A percentile compares a stretch with the other conserved stretches of the same genome.
Conservation (phyloP, 2,888 invertebrate species). For the Colletes collaris region DNA sequence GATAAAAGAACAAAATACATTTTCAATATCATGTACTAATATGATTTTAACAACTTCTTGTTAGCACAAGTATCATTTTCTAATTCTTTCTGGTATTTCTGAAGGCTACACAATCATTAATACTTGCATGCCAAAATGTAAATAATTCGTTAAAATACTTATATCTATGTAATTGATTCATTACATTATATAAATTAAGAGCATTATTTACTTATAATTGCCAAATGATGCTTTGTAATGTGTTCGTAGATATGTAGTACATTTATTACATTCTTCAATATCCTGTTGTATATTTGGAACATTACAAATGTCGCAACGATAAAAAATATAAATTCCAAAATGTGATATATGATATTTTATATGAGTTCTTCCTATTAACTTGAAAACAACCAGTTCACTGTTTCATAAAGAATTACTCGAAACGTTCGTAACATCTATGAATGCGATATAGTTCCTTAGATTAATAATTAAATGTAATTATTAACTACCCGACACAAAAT, state of each 20-base stretch:
- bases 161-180: slow-evolving; percentile 41
- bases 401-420: slow-evolving; percentile 38
- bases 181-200: slow-evolving; percentile 36
- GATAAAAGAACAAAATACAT: slow-evolving; percentile 17
- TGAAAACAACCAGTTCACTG: slow-evolving; percentile 17
- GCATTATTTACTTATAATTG: slow-evolving; percentile 27
- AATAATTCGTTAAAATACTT: slow-evolving; percentile 41
- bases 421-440: slow-evolving; percentile 39
- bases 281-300: slow-evolving; percentile 26
- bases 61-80: slow-evolving; percentile 1
- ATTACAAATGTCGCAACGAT: slow-evolving; percentile 31
- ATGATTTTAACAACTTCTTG: neutral
- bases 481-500: slow-evolving; percentile 40
- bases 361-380: slow-evolving; percentile 15
- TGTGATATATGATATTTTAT: slow-evolving; percentile 26
- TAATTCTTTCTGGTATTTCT: slow-evolving; percentile 5
- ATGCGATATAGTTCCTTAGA: slow-evolving; percentile 53
- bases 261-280: slow-evolving; percentile 39
- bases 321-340: slow-evolving; percentile 36
- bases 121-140: slow-evolving; percentile 35
- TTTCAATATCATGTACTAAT: slow-evolving; percentile 3
- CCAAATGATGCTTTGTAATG: slow-evolving; percentile 36
- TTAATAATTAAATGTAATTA: slow-evolving; percentile 47
- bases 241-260: slow-evolving; percentile 36
- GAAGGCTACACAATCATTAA: slow-evolving; percentile 28